Percentiles rank a stretch among this genome's conserved stretches.
phyloP scores from a whole-genome alignment of 2,888 invertebrate genomes.

The Lasiommata megera region DNA sequence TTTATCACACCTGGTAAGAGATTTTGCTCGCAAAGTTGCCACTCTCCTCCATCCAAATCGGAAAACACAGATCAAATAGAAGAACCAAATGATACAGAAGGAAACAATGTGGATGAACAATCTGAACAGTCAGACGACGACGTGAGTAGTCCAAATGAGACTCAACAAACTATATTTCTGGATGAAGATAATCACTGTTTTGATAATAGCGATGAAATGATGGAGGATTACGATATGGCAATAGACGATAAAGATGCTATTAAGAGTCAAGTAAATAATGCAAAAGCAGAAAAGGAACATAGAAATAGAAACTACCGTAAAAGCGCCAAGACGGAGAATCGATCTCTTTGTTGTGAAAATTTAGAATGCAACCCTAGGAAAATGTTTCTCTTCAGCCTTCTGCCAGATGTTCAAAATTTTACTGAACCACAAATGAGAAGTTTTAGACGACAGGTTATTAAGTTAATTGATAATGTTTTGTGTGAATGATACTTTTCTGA shows the following conservation, averaged over 20 bases:
- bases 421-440: constrained; percentile 6
- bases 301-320: not conserved
- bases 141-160: not conserved
- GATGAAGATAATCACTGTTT: not conserved
- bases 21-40: not conserved
- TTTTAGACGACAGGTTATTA: constrained; percentile 1
- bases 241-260: not conserved
- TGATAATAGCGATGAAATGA: not conserved
- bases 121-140: not conserved
- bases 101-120: not conserved
- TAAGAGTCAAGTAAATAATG: not conserved
- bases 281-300: not conserved
- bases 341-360: not conserved
- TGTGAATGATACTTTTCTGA: not conserved
- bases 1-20: not conserved
- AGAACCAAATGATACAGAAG: not conserved
- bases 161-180: not conserved
- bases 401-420: constrained; percentile 1
- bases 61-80: not conserved
- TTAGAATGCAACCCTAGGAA: constrained; percentile 9
- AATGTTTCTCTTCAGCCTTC: constrained; percentile 9
- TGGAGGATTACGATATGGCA: not conserved
- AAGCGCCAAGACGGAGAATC: not conserved
- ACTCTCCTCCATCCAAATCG: not conserved
- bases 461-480: not conserved